phyloP scores from a whole-genome alignment of 1,140 invertebrate genomes.

The Triops longicaudatus region DNA sequence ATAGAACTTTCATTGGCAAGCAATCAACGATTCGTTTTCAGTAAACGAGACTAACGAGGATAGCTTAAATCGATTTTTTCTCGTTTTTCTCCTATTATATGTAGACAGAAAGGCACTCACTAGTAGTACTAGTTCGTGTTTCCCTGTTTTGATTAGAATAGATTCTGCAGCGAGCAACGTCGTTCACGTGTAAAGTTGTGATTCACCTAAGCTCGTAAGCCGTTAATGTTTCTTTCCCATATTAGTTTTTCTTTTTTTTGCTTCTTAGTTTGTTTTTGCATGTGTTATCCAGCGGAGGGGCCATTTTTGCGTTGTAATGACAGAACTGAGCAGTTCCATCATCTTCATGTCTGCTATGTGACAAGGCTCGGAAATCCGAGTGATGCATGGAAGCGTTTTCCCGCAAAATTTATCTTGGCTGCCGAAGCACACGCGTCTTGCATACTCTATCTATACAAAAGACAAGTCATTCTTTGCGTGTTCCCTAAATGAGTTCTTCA shows the following conservation, averaged over 20 bases:
- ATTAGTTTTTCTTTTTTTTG: neutral
- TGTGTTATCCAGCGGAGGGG: neutral
- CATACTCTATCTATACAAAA: neutral
- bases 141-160: too few relatives aligned
- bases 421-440: neutral
- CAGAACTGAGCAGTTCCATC: neutral
- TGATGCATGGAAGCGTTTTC: neutral
- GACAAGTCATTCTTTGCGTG: neutral
- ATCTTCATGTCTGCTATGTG: neutral
- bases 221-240: neutral
- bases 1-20: too few relatives aligned
- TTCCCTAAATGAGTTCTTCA: neutral
- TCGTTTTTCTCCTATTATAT: too few relatives aligned
- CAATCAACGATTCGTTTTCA: too few relatives aligned
- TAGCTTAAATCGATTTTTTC: too few relatives aligned
- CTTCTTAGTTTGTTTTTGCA: neutral
- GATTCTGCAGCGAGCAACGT: too few relatives aligned
- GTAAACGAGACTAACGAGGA: too few relatives aligned
- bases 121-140: too few relatives aligned
- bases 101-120: too few relatives aligned
- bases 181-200: neutral
- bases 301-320: conserved; percentile 1
- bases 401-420: neutral
- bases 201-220: neutral
- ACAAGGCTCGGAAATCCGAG: conserved; percentile 6